Conservation (phyloP, 1,140 invertebrate genomes). For the Drosophila fuyamai region DNA sequence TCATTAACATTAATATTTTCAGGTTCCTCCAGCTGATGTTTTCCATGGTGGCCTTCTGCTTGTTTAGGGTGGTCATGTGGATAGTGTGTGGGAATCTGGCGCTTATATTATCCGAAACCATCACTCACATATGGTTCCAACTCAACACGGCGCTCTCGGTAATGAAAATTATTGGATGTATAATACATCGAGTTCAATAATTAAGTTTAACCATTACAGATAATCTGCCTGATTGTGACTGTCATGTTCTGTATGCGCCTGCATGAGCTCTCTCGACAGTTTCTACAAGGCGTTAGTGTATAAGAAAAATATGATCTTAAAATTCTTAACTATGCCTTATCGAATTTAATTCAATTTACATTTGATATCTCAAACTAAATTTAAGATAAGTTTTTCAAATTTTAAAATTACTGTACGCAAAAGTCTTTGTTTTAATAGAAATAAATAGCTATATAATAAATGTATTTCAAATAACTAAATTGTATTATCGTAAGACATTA, state of each 20-base stretch:
- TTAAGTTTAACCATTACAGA: neutral
- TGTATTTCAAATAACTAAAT: too few relatives aligned
- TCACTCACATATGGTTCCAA: neutral
- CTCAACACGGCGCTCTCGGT: neutral
- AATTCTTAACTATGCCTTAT: too few relatives aligned
- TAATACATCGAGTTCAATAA: neutral
- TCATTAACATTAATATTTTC: neutral
- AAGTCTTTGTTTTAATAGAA: too few relatives aligned
- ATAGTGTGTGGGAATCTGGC: neutral
- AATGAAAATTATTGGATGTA: neutral
- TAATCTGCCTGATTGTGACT: neutral
- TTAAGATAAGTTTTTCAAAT: too few relatives aligned
- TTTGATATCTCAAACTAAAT: too few relatives aligned
- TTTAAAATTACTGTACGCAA: too few relatives aligned
- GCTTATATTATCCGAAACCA: too few relatives aligned
- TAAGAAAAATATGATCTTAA: too few relatives aligned
- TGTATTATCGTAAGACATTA: too few relatives aligned
- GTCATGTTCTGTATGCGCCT: neutral
- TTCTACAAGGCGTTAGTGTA: neutral
- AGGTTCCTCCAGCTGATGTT: constrained; percentile 22
- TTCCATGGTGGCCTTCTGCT: constrained; percentile 3
- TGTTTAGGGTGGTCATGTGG: constrained; percentile 25
- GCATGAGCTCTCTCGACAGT: neutral
- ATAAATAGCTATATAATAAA: too few relatives aligned
- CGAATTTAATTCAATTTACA: too few relatives aligned